These are phyloP conservation scores for Ctenoplectra terminalis DNA, from an alignment of 1,140 invertebrate species.

Conservation along the genomic window DNA sequence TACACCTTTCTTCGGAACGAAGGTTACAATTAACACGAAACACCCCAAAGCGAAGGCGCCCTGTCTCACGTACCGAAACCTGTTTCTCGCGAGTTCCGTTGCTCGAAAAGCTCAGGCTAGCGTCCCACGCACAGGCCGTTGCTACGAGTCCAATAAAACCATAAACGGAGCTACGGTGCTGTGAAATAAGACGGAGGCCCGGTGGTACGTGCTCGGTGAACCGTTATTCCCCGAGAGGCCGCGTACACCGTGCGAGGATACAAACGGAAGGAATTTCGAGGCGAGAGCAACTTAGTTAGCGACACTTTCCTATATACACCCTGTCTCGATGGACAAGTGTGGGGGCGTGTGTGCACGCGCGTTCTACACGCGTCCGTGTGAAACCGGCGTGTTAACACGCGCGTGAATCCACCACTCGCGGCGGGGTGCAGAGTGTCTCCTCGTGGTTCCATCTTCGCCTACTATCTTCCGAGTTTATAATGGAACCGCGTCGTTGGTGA, in stretches of 20 bases:
- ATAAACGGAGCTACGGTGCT: slow-evolving; percentile 13
- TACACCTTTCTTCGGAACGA: too few species aligned
- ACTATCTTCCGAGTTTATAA: slow-evolving; percentile 35
- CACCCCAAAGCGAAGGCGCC: too few species aligned
- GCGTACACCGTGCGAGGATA: slow-evolving; percentile 37
- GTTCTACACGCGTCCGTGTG: slow-evolving; percentile 32
- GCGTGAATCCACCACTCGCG: slow-evolving; percentile 46
- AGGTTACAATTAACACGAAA: too few species aligned
- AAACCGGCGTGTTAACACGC: slow-evolving; percentile 64
- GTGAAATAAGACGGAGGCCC: slow-evolving; percentile 21
- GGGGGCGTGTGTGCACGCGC: slow-evolving; percentile 39
- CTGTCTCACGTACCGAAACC: neutral
- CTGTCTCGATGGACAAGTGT: slow-evolving; percentile 51
- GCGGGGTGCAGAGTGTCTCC: slow-evolving; percentile 53
- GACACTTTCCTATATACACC: slow-evolving; percentile 54
- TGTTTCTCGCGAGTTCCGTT: too few species aligned
- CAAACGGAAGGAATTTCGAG: slow-evolving; percentile 67
- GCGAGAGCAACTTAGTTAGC: slow-evolving; percentile 74
- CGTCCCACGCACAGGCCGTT: neutral
- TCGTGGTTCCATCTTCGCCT: slow-evolving; percentile 31
- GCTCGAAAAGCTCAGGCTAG: too few species aligned
- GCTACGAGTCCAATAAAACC: slow-evolving; percentile 11
- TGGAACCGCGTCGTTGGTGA: slow-evolving; percentile 2
- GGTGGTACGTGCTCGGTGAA: slow-evolving; percentile 18
- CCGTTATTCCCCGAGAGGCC: slow-evolving; percentile 19